Base-by-base conservation (phyloP, 2,888 invertebrate species). In the Drosophila austrosaltans region DNA sequence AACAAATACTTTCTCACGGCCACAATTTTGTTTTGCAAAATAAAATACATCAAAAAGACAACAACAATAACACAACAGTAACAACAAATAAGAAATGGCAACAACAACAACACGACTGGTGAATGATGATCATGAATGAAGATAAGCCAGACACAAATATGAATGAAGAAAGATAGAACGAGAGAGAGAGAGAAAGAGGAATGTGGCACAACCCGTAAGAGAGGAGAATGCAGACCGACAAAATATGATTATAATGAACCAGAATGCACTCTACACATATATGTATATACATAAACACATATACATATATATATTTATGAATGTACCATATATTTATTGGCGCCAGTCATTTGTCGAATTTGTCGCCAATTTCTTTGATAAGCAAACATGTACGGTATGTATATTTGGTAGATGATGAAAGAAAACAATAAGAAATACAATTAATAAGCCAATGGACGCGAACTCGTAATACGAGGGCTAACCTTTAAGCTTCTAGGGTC, bases 1-100 rank as follows among this genome's bases (percentile, higher is more conserved):
- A 25, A 48, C 42, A 16, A 53, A 48, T 53, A 53, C 58, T 65
- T 69, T 83, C 76, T 73, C 78, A 80, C 77, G 78, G 67, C 59
- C 77, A 68, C 66, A 61, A 66, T 69, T 69, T 25, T 61, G 16
- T 53, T 71, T 72, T 66, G 69, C 59, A 53, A 48, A 48, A 48
- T 48, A 48, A 48, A 48, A 48, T 48, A 22, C 48, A 48, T 48
- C 48, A 48, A 48, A 48, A 48, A 48, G 25, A 57, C 59, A 69
- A 42, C 78, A 42, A 48, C 36, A 65, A 30, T 6, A 30, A 6
- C 39, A 73, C 6, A 36, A 69, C 58, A 75, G 22, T 4, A 72
- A 69, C 56, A 72, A 68, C 36, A 69, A 65, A 70, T 30, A 62
- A 65, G 10, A 53, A 54, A 56, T 7, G 20, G 20, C 44, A 22